A percentile compares a stretch with the other conserved stretches of the same genome.
Conservation (phyloP, 2,888 invertebrate genomes). For the Fragum fragum region DNA sequence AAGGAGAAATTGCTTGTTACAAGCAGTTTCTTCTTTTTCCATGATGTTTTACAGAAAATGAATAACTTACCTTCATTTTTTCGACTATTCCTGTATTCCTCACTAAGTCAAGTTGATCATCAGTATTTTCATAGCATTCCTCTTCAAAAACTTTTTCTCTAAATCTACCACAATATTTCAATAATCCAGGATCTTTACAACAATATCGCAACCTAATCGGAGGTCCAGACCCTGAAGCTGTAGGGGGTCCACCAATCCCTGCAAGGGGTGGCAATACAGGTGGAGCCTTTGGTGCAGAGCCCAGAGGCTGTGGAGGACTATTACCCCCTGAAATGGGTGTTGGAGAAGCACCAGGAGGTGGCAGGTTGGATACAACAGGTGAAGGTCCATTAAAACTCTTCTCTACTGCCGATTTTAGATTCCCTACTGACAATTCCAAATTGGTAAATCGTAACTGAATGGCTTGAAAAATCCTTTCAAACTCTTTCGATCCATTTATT, state of each 20-base stretch:
- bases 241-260: constrained; percentile 17
- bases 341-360: not conserved
- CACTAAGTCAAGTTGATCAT: constrained; percentile 35
- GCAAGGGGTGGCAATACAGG: not conserved
- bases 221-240: not conserved
- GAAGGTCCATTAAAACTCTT: not conserved
- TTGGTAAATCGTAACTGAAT: constrained; percentile 48
- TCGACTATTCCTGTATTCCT: constrained; percentile 25
- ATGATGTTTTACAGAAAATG: too few species aligned
- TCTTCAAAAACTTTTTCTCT: constrained; percentile 41
- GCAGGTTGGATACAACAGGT: not conserved
- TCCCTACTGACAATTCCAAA: constrained; percentile 38
- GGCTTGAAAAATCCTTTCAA: constrained; percentile 38
- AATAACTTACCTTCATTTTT: constrained; percentile 27
- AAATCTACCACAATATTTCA: constrained; percentile 42
- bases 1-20: too few species aligned
- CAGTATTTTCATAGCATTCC: constrained; percentile 52
- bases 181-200: constrained; percentile 24
- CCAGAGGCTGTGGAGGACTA: not conserved
- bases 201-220: constrained; percentile 32
- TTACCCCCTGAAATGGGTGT: not conserved
- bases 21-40: too few species aligned
- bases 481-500: constrained; percentile 45
- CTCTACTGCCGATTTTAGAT: constrained; percentile 49
- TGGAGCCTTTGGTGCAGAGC: not conserved